Evolutionary conservation across 2,797 vertebrate species (phyloP), one percentile per base, ranked within the genome.

Genomic region (Alfaro cultratus): DNA sequence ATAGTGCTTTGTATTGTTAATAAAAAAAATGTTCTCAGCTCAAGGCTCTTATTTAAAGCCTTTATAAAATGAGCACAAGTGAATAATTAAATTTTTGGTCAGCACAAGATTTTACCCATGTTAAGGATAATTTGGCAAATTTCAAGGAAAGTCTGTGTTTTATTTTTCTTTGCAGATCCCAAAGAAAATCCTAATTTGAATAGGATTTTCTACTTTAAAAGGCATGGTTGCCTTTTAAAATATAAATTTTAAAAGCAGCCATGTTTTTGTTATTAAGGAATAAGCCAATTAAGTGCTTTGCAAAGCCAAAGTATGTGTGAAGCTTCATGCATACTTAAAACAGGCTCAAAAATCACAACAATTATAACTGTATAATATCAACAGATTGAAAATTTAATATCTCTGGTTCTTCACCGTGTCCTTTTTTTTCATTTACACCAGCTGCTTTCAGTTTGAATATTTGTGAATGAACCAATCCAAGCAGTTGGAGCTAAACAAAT

Each of bases 341-440:
- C 68, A 23, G 79, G 34, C 73, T 81, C 29, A n/a, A 75, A 76
- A 86, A 88, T 81, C 78, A 73, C 75, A 81, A 71, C 49, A 86
- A 51, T 53, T 16, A 57, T 75, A 64, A 71, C 12, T 47, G 80
- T 71, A 68, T 78, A 67, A 78, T 89, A 76, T 60, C 57, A 88
- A 87, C 83, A 88, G 81, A 78, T 90, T 85, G 77, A n/a, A 71
- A 47, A 88, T 91, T 83, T 82, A 76, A 23, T 34, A 55, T 53
- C 73, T 86, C 49, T 70, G 39, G 36, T 79, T 70, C 71, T 80
- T 71, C 76, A 79, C 53, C n/a, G 23, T 77, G 67, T 79, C n/a
- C 36, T 45, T 43, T 49, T 80, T 77, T 77, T 34, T 71, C 55
- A 31, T 73, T 39, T 68, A 39, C 34, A 36, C 62, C 62, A 67